Percentiles rank a stretch among this genome's conserved stretches.
Conservation (phyloP, 1,140 invertebrate genomes). For the Sarcophaga bullata region DNA sequence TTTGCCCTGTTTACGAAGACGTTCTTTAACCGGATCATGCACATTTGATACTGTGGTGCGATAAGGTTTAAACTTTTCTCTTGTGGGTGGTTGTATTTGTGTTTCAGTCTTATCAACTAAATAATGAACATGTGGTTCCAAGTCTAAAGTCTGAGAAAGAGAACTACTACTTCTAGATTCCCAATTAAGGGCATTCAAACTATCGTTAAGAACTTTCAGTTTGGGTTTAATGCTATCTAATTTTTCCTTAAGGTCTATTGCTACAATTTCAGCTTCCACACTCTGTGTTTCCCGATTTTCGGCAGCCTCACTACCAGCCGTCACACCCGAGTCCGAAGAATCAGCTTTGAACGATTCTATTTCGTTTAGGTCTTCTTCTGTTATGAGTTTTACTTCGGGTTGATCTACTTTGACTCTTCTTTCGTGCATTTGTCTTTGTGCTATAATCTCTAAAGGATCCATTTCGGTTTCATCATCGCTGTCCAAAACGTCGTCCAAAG, state of each 20-base stretch:
- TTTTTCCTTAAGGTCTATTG: constrained; percentile 50
- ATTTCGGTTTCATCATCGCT: constrained; percentile 75
- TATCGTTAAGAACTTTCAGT: constrained; percentile 28
- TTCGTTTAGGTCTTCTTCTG: constrained; percentile 71
- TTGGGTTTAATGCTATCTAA: constrained; percentile 44
- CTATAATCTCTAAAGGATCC: constrained; percentile 75
- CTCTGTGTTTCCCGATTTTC: background rate
- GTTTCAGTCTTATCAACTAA: constrained; percentile 71
- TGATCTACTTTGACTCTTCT: constrained; percentile 70
- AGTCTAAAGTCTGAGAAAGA: constrained; percentile 14
- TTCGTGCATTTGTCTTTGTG: constrained; percentile 70
- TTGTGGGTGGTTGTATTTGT: constrained; percentile 59
- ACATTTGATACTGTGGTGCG: constrained; percentile 73
- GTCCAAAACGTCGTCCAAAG: constrained; percentile 67
- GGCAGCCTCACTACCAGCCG: background rate
- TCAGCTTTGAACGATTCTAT: constrained; percentile 65
- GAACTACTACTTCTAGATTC: constrained; percentile 31
- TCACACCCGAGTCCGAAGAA: constrained; percentile 49
- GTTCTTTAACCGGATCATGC: constrained; percentile 73
- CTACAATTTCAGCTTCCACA: constrained; percentile 50
- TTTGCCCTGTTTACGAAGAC: constrained; percentile 69
- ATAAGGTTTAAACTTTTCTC: constrained; percentile 72
- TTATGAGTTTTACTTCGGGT: constrained; percentile 70
- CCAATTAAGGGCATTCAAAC: constrained; percentile 30
- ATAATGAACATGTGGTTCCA: constrained; percentile 71